Evolutionary conservation across 2,113 vertebrate species (phyloP).

Genomic region (Balaeniceps rex): DNA sequence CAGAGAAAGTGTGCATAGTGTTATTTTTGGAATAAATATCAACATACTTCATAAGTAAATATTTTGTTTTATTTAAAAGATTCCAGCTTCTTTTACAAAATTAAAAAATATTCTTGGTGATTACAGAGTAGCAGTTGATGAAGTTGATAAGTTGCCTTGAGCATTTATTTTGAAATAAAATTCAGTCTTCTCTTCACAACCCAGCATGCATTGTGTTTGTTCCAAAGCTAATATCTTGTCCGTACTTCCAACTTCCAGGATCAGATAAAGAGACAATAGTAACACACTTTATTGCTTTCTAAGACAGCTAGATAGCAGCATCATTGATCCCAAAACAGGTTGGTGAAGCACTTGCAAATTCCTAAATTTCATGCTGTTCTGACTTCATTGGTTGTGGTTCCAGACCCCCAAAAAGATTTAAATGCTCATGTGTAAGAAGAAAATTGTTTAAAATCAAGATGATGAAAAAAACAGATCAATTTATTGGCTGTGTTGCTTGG

Average conservation of each 20-base stretch:
- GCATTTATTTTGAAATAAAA: background rate
- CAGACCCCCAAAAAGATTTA: background rate
- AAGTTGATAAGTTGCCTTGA: background rate
- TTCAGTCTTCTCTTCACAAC: background rate
- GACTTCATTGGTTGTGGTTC: background rate
- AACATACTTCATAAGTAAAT: constrained; percentile 15
- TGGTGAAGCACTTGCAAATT: background rate
- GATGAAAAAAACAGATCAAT: background rate
- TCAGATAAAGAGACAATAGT: background rate
- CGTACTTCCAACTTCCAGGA: background rate
- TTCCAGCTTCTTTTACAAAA: background rate
- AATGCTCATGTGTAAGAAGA: background rate
- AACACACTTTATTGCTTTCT: background rate
- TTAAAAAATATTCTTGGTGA: background rate
- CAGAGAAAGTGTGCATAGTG: background rate
- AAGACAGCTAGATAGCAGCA: background rate
- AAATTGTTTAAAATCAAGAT: background rate
- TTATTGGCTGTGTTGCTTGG: background rate
- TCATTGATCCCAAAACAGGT: background rate
- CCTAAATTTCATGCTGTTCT: background rate
- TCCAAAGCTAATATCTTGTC: background rate
- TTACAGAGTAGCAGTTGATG: background rate
- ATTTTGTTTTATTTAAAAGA: background rate
- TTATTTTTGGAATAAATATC: constrained; percentile 51
- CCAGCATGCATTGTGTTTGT: background rate